Evolutionary conservation across 2,797 vertebrate genomes (phyloP).

Genomic region (Paguma larvata): DNA sequence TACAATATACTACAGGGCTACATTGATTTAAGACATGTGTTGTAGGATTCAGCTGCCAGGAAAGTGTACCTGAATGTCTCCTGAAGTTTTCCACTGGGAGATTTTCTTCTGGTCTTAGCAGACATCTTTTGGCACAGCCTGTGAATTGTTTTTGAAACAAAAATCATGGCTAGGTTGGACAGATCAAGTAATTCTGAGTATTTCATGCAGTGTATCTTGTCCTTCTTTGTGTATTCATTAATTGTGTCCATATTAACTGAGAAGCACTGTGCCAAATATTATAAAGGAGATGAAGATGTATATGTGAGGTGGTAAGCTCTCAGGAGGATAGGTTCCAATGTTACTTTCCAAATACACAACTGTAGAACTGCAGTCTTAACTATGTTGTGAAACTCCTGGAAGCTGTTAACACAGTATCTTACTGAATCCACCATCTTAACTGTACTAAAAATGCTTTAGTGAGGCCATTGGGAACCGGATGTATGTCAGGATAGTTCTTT

Average conservation of each 20-base stretch:
- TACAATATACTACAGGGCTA: neutral
- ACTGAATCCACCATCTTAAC: neutral
- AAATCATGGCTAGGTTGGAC: neutral
- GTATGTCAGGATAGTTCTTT: neutral
- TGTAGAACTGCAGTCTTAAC: neutral
- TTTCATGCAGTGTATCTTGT: neutral
- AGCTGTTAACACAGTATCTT: neutral
- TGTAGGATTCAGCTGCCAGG: neutral
- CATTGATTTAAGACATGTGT: neutral
- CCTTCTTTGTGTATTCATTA: neutral
- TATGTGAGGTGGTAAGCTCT: neutral
- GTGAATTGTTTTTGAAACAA: conserved; percentile 29
- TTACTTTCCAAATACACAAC: neutral
- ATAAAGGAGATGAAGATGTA: neutral
- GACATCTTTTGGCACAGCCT: neutral
- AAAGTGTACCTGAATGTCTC: neutral
- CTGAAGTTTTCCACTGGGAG: neutral
- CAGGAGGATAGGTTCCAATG: neutral
- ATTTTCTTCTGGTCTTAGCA: neutral
- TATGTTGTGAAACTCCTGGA: neutral
- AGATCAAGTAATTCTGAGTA: neutral
- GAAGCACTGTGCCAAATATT: neutral
- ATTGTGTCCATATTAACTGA: neutral
- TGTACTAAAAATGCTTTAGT: neutral
- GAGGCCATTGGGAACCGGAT: neutral